Conservation (phyloP, 2,113 vertebrate genomes). For the Caranx melampygus region DNA sequence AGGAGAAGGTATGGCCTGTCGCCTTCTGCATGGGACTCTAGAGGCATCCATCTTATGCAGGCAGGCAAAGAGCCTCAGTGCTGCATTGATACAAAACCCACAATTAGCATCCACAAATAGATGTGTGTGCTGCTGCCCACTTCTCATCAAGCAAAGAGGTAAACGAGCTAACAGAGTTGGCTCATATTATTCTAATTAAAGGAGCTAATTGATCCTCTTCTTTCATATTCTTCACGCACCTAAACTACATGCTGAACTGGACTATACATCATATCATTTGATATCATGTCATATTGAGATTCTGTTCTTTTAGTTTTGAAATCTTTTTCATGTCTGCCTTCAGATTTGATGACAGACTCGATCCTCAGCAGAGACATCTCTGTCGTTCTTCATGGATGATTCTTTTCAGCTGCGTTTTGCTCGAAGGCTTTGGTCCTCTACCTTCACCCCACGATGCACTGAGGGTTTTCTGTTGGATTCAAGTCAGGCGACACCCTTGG, state of each 20-base stretch:
- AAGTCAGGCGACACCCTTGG: too few relatives aligned
- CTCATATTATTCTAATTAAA: slow-evolving; percentile 69
- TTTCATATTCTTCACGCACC: not conserved
- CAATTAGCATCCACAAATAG: slow-evolving; percentile 74
- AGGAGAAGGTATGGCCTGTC: slow-evolving; percentile 46
- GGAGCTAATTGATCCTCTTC: slow-evolving; percentile 61
- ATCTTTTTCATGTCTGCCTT: too few relatives aligned
- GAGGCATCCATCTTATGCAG: slow-evolving; percentile 63
- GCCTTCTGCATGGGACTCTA: slow-evolving; percentile 38
- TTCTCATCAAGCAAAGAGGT: slow-evolving; percentile 69
- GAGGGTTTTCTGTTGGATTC: too few relatives aligned
- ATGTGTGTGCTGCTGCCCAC: slow-evolving; percentile 46
- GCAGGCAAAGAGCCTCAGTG: slow-evolving; percentile 18
- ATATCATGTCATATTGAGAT: too few relatives aligned
- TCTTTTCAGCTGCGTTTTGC: too few relatives aligned
- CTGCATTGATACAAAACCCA: slow-evolving; percentile 53
- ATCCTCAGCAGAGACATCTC: too few relatives aligned
- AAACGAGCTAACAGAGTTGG: slow-evolving; percentile 67
- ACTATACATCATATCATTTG: too few relatives aligned
- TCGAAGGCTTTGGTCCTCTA: too few relatives aligned
- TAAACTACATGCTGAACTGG: not conserved
- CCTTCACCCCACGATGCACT: too few relatives aligned
- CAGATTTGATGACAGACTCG: too few relatives aligned
- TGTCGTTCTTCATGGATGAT: too few relatives aligned
- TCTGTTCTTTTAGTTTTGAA: too few relatives aligned